phyloP scores from a whole-genome alignment of 2,888 invertebrate species.

The Drosophila aldrichi region DNA sequence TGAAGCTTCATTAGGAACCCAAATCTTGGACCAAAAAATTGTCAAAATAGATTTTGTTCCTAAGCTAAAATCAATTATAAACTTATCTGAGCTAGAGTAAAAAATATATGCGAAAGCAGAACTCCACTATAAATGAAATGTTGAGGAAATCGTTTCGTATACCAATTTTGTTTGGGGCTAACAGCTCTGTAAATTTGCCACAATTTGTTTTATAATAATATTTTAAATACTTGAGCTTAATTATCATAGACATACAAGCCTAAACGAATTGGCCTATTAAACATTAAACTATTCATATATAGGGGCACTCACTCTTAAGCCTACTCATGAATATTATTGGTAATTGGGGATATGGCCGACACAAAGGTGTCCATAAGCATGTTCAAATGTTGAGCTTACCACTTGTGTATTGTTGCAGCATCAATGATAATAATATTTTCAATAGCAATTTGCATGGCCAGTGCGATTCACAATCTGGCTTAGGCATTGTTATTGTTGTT shows the following conservation, averaged over 20 bases:
- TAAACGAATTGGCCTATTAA: neutral
- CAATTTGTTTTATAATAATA: neutral
- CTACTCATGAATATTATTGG: neutral
- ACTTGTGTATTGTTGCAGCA: constrained; percentile 51
- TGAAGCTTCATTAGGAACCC: neutral
- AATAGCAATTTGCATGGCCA: constrained; percentile 60
- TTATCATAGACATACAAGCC: no score
- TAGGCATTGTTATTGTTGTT: constrained; percentile 52
- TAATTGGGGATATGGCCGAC: neutral
- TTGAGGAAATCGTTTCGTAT: neutral
- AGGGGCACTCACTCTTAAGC: neutral
- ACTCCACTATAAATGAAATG: neutral
- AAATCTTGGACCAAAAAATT: neutral
- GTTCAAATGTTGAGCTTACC: constrained; percentile 51
- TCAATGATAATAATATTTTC: constrained; percentile 51
- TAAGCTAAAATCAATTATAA: neutral
- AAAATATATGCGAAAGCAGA: neutral
- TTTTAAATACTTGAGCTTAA: neutral
- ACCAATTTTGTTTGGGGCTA: neutral
- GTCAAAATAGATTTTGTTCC: neutral
- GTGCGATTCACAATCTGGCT: constrained; percentile 36
- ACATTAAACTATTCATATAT: neutral
- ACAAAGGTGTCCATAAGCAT: neutral
- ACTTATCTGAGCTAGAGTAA: neutral
- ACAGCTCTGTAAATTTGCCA: neutral